Percentiles rank a stretch among this genome's conserved stretches.
phyloP scores from a whole-genome alignment of 2,888 invertebrate genomes.

The Chromoteleia sp. region DNA sequence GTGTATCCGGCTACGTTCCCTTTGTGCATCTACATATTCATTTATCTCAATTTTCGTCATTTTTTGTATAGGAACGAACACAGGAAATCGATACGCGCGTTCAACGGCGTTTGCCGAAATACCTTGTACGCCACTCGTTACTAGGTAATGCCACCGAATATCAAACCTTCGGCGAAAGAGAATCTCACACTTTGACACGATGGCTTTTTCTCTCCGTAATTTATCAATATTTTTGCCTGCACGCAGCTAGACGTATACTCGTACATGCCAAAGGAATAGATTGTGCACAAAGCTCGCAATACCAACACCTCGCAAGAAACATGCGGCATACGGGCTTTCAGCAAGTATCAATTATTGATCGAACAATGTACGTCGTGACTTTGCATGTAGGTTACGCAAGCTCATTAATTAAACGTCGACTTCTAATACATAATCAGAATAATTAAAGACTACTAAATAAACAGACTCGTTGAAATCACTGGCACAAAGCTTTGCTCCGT shows the following conservation, averaged over 20 bases:
- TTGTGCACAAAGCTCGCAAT: constrained; percentile 23
- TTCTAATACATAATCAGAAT: constrained; percentile 44
- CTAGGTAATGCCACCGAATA: constrained; percentile 17
- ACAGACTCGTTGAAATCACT: constrained; percentile 23
- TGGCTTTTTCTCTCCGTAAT: constrained; percentile 33
- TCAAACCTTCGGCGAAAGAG: constrained; percentile 18
- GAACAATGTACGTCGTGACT: constrained; percentile 38
- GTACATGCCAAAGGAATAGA: constrained; percentile 21
- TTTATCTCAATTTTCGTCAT: constrained; percentile 12
- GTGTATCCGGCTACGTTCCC: constrained; percentile 1
- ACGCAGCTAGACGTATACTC: constrained; percentile 6
- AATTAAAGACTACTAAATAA: constrained; percentile 33
- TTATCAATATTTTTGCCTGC: constrained; percentile 35
- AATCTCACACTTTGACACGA: constrained; percentile 32
- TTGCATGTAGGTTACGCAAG: constrained; percentile 24
- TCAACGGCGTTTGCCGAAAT: constrained; percentile 1
- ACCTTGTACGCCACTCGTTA: constrained; percentile 21
- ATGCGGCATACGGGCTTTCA: constrained; percentile 16
- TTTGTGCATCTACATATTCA: constrained; percentile 48
- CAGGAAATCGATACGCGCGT: constrained; percentile 24
- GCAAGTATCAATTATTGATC: constrained; percentile 42
- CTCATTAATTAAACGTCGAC: constrained; percentile 36
- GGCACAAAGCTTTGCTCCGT: constrained; percentile 5
- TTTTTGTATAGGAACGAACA: neutral
- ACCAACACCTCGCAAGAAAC: constrained; percentile 31